Evolutionary conservation across 2,113 vertebrate genomes (phyloP).

Genomic region (Pterophyllum scalare): DNA sequence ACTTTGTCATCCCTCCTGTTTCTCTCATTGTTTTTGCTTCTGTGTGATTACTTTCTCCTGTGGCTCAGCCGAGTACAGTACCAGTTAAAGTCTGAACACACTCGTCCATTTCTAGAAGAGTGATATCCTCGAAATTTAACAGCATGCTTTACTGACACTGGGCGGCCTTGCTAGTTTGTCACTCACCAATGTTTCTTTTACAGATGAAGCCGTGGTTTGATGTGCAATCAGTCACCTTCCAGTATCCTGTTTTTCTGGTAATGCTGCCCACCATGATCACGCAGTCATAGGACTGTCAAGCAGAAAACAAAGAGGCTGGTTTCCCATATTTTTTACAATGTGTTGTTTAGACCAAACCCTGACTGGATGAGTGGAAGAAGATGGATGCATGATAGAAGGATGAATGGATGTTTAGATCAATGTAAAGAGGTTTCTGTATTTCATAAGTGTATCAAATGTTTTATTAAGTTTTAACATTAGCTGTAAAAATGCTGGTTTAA

Average conservation of each 20-base stretch:
- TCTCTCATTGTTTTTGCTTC: background rate
- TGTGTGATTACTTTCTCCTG: background rate
- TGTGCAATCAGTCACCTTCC: conserved; percentile 88
- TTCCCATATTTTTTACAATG: background rate
- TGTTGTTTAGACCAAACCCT: too few species aligned
- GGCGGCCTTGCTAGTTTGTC: background rate
- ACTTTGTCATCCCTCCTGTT: background rate
- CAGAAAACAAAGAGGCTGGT: background rate
- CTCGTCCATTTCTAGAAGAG: background rate
- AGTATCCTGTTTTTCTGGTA: conserved; percentile 79
- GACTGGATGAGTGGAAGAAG: too few species aligned
- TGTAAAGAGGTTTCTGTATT: too few species aligned
- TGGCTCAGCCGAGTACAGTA: too few species aligned
- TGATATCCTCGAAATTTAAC: background rate
- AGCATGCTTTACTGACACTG: background rate
- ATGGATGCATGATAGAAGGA: too few species aligned
- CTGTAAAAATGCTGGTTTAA: too few species aligned
- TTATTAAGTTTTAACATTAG: too few species aligned
- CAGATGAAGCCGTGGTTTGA: conserved; percentile 87
- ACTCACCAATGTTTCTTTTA: conserved; percentile 85
- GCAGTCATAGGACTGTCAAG: conserved; percentile 85
- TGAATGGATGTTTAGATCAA: too few species aligned
- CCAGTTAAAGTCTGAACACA: too few species aligned
- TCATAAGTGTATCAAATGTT: too few species aligned
- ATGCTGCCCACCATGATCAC: conserved; percentile 81